Evolutionary conservation across 2,113 vertebrate species (phyloP), one percentile per base, ranked within the genome.

Genomic region (Tetrao urogallus): DNA sequence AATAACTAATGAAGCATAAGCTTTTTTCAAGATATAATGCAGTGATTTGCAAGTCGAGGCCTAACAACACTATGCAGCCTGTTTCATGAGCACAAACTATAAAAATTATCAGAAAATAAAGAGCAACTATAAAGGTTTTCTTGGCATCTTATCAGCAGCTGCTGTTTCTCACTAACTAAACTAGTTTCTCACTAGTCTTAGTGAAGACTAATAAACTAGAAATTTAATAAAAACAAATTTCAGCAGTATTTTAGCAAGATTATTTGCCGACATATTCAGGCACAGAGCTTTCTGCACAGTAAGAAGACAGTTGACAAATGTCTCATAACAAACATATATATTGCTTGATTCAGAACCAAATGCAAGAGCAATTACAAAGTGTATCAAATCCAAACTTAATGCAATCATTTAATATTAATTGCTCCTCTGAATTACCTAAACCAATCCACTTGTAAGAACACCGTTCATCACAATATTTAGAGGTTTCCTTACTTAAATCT

Each of bases 71-170:
- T 34, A 42, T 17, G 14, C 6, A 57, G 30, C 11, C 18, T 36
- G 38, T 10, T 30, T 0, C 2, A 40, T 9, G 21, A 52, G 15
- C 10, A 73, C 0, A 76, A 79, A 87, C 73, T 7, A 28, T 56
- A 6, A 22, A 11, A 63, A 69, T 4, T 8, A 28, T 11, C 25
- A 81, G 65, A 48, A 92, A 82, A 73, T 25, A 88, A 81, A 57
- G 19, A 8, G 6, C n/a, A 89, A 60, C 61, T 30, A 80, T 8
- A 30, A 40, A 67, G 42, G 36, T 82, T 78, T 89, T 47, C 84
- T 89, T 86, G n/a, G 45, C 74, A 93, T 87, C 16, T 47, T 83
- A 75, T 10, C 43, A 93, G 60, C 28, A 70, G 47, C n/a, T 91
- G 47, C 65, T 76, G 63, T 61, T 82, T 87, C 32, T 66, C 72